Base-by-base conservation (phyloP, 2,888 invertebrate genomes). In the Coelinius sp. region DNA sequence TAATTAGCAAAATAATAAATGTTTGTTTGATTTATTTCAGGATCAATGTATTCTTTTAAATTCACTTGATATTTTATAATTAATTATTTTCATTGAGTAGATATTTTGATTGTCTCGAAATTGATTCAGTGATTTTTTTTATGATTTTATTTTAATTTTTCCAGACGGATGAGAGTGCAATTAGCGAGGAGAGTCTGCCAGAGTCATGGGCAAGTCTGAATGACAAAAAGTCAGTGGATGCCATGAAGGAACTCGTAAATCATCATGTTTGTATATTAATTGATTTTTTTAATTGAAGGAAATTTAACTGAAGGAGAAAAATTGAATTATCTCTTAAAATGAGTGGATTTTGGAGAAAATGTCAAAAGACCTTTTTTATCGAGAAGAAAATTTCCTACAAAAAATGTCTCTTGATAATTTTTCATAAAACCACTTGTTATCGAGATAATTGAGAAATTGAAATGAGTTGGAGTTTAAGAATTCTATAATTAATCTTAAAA, bases 231-330 rank as follows among this genome's bases (percentile, higher is more conserved):
- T 92, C 93, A 2, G 90, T 92, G 0, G 89, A 90, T 77, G 90
- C 89, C 75, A 91, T 94, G 80, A 91, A 91, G 81, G 93, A 93
- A 68, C 91, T 93, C 38, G 92, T 94, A 31, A 91, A 91, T 79
- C 91, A 93, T 88, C 94, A 94, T 86, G 94, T 94, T 85, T 91
- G 92, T 89, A 68, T 12, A 22, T 44, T 10, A 35, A 65, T 38
- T 72, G 17, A n/a, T 49, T 49, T n/a, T 49, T 41, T 35, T n/a
- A n/a, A n/a, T n/a, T n/a, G n/a, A n/a, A n/a, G n/a, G n/a, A n/a
- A n/a, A n/a, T n/a, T n/a, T n/a, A n/a, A n/a, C n/a, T n/a, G 8
- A 67, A 46, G n/a, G n/a, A n/a, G n/a, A n/a, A n/a, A n/a, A n/a
- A n/a, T n/a, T n/a, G n/a, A n/a, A n/a, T n/a, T n/a, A n/a, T n/a